A percentile compares a stretch with the other conserved stretches of the same genome.
Conservation (phyloP, 2,797 vertebrate genomes). For the Tamandua tetradactyla region DNA sequence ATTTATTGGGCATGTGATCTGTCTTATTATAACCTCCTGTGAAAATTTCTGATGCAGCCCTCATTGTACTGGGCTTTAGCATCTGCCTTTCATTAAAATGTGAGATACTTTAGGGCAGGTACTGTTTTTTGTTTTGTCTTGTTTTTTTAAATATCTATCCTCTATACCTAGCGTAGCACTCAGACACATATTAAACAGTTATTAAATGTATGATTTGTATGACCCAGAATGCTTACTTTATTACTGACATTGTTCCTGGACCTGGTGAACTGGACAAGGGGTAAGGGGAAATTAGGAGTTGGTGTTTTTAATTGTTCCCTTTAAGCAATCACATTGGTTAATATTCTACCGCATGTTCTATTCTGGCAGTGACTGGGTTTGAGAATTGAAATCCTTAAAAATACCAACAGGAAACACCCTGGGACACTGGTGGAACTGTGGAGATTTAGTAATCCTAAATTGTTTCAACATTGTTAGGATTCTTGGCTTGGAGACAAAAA, state of each 20-base stretch:
- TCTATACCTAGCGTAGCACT: neutral
- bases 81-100: neutral
- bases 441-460: constrained; percentile 31
- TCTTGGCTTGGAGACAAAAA: constrained; percentile 48
- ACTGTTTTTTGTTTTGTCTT: neutral
- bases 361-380: constrained; percentile 14
- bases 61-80: neutral
- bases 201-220: neutral
- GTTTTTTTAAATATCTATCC: neutral
- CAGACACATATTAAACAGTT: neutral
- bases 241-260: neutral
- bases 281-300: neutral
- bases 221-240: neutral
- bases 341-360: neutral
- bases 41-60: neutral
- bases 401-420: constrained; percentile 9
- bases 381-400: constrained; percentile 49
- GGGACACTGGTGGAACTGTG: neutral
- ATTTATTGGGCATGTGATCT: constrained; percentile 1
- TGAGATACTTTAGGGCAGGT: neutral
- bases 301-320: neutral
- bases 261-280: neutral
- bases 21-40: neutral
- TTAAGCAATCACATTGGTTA: constrained; percentile 28
- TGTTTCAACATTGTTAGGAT: constrained; percentile 13